phyloP scores from a whole-genome alignment of 1,140 invertebrate species.

The Eufriesea mexicana region DNA sequence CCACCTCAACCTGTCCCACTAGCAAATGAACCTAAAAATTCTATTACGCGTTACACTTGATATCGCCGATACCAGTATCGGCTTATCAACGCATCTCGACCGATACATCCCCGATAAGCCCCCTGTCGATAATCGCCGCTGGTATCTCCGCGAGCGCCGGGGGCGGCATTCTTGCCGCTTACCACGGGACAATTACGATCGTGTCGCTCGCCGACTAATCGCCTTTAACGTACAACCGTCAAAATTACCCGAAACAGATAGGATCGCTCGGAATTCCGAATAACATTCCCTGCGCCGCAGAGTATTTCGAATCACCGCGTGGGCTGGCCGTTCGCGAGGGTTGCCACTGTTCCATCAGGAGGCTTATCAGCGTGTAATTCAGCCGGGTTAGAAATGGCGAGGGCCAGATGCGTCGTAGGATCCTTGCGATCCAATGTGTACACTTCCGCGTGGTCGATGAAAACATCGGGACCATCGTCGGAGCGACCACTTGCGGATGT shows the following conservation, averaged over 20 bases:
- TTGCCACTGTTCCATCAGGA: background rate
- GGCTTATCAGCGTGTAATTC: constrained; percentile 26
- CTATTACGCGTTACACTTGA: background rate
- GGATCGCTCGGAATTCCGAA: constrained; percentile 26
- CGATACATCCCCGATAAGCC: constrained; percentile 11
- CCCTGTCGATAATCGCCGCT: background rate
- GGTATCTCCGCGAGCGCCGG: background rate
- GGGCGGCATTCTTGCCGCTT: constrained; percentile 22
- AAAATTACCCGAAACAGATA: constrained; percentile 26
- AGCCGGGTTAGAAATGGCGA: background rate
- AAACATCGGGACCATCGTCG: background rate
- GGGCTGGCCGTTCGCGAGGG: background rate
- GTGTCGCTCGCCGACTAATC: constrained; percentile 16
- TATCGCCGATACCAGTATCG: background rate
- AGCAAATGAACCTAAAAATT: background rate
- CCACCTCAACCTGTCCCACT: too few relatives aligned
- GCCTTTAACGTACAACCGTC: constrained; percentile 31
- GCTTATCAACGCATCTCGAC: too few relatives aligned
- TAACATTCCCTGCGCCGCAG: constrained; percentile 14
- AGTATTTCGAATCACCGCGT: constrained; percentile 19
- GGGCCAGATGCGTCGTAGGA: background rate
- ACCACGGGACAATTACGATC: constrained; percentile 19
- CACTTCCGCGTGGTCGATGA: background rate
- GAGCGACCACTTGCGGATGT: too few relatives aligned
- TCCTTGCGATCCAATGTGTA: background rate